phyloP scores from a whole-genome alignment of 2,888 invertebrate genomes.

The Lymantria monacha region DNA sequence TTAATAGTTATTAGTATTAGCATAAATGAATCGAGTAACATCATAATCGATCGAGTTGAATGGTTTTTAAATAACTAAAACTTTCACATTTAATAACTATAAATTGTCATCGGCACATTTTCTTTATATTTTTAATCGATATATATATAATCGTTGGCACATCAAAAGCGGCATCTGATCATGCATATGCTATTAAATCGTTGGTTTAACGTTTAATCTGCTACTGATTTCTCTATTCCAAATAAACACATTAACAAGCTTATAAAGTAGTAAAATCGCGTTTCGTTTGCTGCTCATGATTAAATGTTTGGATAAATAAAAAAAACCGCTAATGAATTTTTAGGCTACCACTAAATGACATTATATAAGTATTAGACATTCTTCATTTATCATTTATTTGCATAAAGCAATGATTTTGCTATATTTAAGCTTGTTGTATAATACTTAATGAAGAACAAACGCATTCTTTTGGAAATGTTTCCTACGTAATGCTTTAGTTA shows the following conservation, averaged over 20 bases:
- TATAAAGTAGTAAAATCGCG: slow-evolving; percentile 6
- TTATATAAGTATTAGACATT: slow-evolving; percentile 51
- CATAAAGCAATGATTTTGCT: slow-evolving; percentile 45
- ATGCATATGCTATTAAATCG: slow-evolving; percentile 7
- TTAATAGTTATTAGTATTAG: slow-evolving; percentile 40
- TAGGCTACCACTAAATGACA: not conserved
- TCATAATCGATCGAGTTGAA: slow-evolving; percentile 13
- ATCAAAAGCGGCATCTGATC: slow-evolving; percentile 15
- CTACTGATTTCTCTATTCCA: slow-evolving; percentile 24
- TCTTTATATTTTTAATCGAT: slow-evolving; percentile 17
- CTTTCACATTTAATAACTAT: slow-evolving; percentile 34
- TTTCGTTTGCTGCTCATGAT: slow-evolving; percentile 11
- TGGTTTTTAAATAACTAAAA: slow-evolving; percentile 28
- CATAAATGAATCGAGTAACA: slow-evolving; percentile 26
- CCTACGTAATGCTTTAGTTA: slow-evolving; percentile 27
- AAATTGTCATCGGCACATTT: slow-evolving; percentile 18
- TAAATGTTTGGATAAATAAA: slow-evolving; percentile 4
- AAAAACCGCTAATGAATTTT: not conserved
- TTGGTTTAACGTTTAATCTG: slow-evolving; percentile 11
- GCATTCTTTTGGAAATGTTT: slow-evolving; percentile 28
- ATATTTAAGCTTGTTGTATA: slow-evolving; percentile 36
- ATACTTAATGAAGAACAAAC: slow-evolving; percentile 26
- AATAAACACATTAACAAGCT: slow-evolving; percentile 14
- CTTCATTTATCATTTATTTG: slow-evolving; percentile 45
- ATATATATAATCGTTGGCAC: no score